phyloP scores from a whole-genome alignment of 2,113 vertebrate genomes.

The Chinchilla lanigera region DNA sequence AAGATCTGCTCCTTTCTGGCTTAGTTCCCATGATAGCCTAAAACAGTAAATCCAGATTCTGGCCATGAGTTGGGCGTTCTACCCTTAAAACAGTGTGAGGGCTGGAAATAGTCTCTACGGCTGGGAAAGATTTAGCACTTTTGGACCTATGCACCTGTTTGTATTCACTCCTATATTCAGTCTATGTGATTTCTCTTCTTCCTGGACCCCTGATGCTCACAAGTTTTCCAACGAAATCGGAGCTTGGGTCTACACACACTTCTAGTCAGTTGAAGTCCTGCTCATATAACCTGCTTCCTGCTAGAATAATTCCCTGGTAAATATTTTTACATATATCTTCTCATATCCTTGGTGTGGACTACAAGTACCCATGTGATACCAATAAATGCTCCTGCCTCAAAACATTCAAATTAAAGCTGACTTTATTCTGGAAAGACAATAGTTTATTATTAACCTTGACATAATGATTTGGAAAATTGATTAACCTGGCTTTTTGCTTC shows the following conservation, averaged over 20 bases:
- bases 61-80: background rate
- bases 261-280: background rate
- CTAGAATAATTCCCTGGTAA: background rate
- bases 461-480: background rate
- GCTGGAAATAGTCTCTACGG: background rate
- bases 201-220: background rate
- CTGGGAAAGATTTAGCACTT: background rate
- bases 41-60: background rate
- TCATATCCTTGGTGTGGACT: background rate
- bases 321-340: background rate
- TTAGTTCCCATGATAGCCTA: background rate
- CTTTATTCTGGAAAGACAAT: background rate
- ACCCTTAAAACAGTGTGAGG: background rate
- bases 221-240: background rate
- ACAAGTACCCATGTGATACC: background rate
- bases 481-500: background rate
- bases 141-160: background rate
- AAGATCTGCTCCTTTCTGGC: background rate
- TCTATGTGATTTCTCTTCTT: background rate
- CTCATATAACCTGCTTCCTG: background rate
- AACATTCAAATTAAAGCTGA: background rate
- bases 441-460: background rate
- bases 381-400: background rate
- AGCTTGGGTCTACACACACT: fast-evolving
- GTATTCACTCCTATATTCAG: too few species aligned